Percentiles rank a stretch among this genome's conserved stretches.
Evolutionary conservation across 2,797 vertebrate genomes (phyloP).

Genomic region (Enteromius anoplus): DNA sequence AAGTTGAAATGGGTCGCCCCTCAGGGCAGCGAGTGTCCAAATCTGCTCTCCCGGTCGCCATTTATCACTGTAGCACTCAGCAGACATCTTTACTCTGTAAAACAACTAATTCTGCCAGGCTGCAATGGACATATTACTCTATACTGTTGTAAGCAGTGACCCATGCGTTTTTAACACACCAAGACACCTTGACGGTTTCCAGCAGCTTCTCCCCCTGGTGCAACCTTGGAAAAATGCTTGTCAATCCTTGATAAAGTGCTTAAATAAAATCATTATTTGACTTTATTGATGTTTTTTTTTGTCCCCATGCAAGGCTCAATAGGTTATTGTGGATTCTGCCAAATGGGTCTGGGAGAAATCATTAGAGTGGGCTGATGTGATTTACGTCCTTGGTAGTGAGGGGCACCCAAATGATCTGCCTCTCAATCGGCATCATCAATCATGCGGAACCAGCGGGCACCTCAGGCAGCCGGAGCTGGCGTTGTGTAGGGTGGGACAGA

Average conservation of each 20-base stretch:
- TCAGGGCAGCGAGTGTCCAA: slow-evolving; percentile 65
- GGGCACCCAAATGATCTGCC: slow-evolving; percentile 84
- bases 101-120: not conserved
- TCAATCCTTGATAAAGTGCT: slow-evolving; percentile 67
- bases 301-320: slow-evolving; percentile 66
- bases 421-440: slow-evolving; percentile 80
- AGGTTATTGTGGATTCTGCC: slow-evolving; percentile 73
- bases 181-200: slow-evolving; percentile 34
- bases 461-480: slow-evolving; percentile 67
- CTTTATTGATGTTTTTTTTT: slow-evolving; percentile 73
- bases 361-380: slow-evolving; percentile 83
- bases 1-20: slow-evolving; percentile 86
- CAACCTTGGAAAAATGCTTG: slow-evolving; percentile 60
- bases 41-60: slow-evolving; percentile 60
- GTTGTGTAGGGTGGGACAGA: slow-evolving; percentile 69
- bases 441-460: slow-evolving; percentile 82
- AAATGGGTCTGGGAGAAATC: slow-evolving; percentile 79
- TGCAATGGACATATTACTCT: not conserved
- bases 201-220: slow-evolving; percentile 39
- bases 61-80: slow-evolving; percentile 65
- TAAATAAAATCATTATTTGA: slow-evolving; percentile 73
- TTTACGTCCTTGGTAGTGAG: slow-evolving; percentile 82
- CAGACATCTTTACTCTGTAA: slow-evolving; percentile 41
- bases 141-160: slow-evolving; percentile 18
- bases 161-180: slow-evolving; percentile 1